Percentiles rank a stretch among this genome's conserved stretches.
phyloP scores from a whole-genome alignment of 2,113 vertebrate species.

The Hemicordylus capensis region DNA sequence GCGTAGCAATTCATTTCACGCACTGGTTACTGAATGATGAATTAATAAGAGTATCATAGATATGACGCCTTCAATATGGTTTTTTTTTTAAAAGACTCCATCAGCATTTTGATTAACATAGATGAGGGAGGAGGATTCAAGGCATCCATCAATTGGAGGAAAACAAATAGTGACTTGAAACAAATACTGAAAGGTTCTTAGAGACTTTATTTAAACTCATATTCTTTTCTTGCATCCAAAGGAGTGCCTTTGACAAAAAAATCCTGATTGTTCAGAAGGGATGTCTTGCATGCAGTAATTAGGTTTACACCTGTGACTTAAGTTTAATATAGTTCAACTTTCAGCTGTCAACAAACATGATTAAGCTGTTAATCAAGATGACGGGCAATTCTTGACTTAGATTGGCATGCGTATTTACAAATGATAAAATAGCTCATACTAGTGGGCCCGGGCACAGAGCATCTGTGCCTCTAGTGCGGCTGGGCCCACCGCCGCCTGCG shows the following conservation, averaged over 20 bases:
- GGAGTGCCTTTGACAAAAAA: not conserved
- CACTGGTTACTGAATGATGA: constrained; percentile 65
- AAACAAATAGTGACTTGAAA: constrained; percentile 31
- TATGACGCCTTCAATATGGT: constrained; percentile 66
- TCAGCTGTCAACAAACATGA: not conserved
- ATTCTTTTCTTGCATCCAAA: constrained; percentile 28
- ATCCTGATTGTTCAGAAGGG: constrained; percentile 30
- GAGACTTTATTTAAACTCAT: constrained; percentile 31
- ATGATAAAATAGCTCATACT: not conserved
- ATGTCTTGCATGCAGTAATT: constrained; percentile 2
- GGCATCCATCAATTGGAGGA: constrained; percentile 29
- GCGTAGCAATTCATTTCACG: constrained; percentile 55
- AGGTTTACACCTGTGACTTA: constrained; percentile 1
- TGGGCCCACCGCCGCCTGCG: too few species aligned
- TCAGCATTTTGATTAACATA: constrained; percentile 72
- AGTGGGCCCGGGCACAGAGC: too few species aligned
- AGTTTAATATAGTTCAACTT: constrained; percentile 13
- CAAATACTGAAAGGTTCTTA: constrained; percentile 40
- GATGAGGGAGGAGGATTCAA: constrained; percentile 53
- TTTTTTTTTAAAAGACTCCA: constrained; percentile 48
- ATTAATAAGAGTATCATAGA: constrained; percentile 70
- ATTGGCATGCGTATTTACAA: constrained; percentile 1
- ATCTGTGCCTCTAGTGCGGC: too few species aligned
- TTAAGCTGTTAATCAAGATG: not conserved
- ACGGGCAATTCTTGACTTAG: not conserved